phyloP scores from a whole-genome alignment of 2,797 vertebrate genomes.

The Argya squamiceps region DNA sequence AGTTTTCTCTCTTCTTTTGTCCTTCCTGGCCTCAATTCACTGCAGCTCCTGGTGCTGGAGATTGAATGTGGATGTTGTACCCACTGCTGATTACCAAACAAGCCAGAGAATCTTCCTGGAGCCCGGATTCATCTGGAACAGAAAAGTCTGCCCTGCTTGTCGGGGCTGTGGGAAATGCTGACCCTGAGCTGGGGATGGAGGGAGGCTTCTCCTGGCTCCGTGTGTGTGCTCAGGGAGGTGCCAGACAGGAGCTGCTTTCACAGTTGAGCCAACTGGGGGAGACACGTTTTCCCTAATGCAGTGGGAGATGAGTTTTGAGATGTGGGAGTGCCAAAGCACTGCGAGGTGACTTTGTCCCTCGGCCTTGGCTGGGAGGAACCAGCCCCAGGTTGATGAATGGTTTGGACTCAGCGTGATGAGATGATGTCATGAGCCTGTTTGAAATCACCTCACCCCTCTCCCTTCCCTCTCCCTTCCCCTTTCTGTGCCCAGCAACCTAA shows the following conservation, averaged over 20 bases:
- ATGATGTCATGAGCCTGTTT: not conserved
- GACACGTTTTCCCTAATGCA: not conserved
- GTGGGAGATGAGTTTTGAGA: not conserved
- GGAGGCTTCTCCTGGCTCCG: not conserved
- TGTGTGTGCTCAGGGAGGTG: not conserved
- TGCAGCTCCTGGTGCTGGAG: not conserved
- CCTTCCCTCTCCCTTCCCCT: not conserved
- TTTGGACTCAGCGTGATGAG: fast-evolving
- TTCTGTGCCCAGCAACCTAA: not conserved
- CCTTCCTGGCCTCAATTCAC: not conserved
- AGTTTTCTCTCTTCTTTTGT: not conserved
- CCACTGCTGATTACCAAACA: not conserved
- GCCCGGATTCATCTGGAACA: not conserved
- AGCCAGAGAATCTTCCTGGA: not conserved
- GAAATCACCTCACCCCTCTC: not conserved
- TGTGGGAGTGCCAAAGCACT: not conserved
- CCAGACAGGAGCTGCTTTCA: not conserved
- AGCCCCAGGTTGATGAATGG: fast-evolving
- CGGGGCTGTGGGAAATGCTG: not conserved
- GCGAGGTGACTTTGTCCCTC: not conserved
- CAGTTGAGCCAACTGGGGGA: not conserved
- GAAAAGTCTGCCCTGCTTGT: not conserved
- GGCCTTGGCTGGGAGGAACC: not conserved
- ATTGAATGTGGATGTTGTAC: not conserved
- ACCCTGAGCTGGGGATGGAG: not conserved